Percentiles rank a stretch among this genome's conserved stretches.
Conservation (phyloP, 2,797 vertebrate genomes). For the Spatula versicolor region DNA sequence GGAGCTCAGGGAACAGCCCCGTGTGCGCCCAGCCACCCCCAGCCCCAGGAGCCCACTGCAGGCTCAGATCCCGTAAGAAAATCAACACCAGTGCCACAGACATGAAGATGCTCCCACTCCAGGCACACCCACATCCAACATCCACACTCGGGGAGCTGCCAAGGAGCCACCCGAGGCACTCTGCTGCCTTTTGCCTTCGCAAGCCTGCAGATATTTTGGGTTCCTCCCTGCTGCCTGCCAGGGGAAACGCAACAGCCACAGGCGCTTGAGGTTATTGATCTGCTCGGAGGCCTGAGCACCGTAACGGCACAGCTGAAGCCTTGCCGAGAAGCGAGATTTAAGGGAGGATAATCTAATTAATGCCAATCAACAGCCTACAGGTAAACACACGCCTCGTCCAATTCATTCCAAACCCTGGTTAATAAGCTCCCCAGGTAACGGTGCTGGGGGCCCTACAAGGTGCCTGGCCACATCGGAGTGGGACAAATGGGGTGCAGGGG, state of each 20-base stretch:
- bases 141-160: not conserved
- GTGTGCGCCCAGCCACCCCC: not conserved
- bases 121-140: not conserved
- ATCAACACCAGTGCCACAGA: not conserved
- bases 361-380: not conserved
- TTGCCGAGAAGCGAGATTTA: not conserved
- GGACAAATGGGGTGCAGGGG: not conserved
- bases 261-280: not conserved
- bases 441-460: not conserved
- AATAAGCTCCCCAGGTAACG: slow-evolving; percentile 42
- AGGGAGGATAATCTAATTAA: slow-evolving; percentile 47
- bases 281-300: fast-evolving
- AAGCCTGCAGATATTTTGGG: fast-evolving
- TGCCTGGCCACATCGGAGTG: not conserved
- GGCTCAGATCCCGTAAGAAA: not conserved
- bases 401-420: not conserved
- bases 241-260: not conserved
- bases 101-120: fast-evolving
- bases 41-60: fast-evolving
- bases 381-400: slow-evolving; percentile 34
- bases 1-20: fast-evolving
- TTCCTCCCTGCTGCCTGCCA: not conserved
- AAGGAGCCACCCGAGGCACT: not conserved
- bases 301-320: not conserved
- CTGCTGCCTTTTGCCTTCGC: not conserved